These are phyloP conservation scores for Axea sp. DNA, from an alignment of 2,888 invertebrate species.

Conservation along the genomic window DNA sequence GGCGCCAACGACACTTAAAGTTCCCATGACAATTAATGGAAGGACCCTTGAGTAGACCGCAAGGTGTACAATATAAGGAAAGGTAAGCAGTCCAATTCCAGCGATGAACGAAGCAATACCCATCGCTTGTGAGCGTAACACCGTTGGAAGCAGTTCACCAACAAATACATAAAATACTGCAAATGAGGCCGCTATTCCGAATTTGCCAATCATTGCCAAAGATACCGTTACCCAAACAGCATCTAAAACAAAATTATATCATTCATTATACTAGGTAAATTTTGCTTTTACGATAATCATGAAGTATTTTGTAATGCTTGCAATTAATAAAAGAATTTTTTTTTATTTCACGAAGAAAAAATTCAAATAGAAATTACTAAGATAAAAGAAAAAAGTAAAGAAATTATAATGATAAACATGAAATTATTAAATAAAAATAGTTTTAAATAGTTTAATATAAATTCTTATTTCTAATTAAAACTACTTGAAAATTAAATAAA, in stretches of 20 bases:
- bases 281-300: too few relatives aligned
- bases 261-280: too few relatives aligned
- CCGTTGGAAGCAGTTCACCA: slow-evolving; percentile 85
- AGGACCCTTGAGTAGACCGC: slow-evolving; percentile 82
- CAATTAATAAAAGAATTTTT: too few relatives aligned
- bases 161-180: slow-evolving; percentile 86
- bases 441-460: too few relatives aligned
- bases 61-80: slow-evolving; percentile 84
- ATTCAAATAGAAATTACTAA: too few relatives aligned
- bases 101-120: slow-evolving; percentile 84
- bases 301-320: too few relatives aligned
- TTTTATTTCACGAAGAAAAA: too few relatives aligned
- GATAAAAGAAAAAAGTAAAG: too few relatives aligned
- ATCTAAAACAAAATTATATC: slow-evolving; percentile 74
- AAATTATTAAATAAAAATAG: too few relatives aligned
- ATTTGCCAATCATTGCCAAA: slow-evolving; percentile 84
- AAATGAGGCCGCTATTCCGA: slow-evolving; percentile 85
- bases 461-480: too few relatives aligned
- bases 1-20: slow-evolving; percentile 82
- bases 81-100: slow-evolving; percentile 83
- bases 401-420: too few relatives aligned
- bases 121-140: slow-evolving; percentile 84
- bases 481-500: too few relatives aligned
- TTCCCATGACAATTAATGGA: slow-evolving; percentile 83
- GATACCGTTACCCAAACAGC: slow-evolving; percentile 84